Evolutionary conservation across 35 echinoderm and acorn worm genomes (phyloP).

Genomic region (Heliocidaris tuberculata): DNA sequence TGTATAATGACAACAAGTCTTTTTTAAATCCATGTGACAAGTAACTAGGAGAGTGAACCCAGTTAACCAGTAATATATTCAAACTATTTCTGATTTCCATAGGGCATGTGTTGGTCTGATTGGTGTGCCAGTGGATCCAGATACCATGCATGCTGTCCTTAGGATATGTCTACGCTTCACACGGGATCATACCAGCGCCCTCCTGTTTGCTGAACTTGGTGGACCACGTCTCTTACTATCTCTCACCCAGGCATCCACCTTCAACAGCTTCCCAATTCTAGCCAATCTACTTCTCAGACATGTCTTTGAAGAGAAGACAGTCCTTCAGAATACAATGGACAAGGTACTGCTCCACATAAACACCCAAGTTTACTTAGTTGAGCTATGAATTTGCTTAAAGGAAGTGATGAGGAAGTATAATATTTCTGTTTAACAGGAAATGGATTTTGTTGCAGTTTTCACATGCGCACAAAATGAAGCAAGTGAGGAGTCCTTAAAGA

Average conservation of each 20-base stretch:
- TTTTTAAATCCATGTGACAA: no score
- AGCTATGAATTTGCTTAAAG: no score
- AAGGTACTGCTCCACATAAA: constrained; percentile 61
- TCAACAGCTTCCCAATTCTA: constrained; percentile 81
- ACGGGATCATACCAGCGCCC: constrained; percentile 79
- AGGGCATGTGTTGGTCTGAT: constrained; percentile 94
- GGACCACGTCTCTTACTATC: constrained; percentile 82
- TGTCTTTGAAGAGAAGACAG: constrained; percentile 82
- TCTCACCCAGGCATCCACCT: constrained; percentile 74
- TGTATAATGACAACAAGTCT: no score
- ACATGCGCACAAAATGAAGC: no score
- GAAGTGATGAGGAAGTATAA: no score
- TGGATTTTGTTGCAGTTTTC: no score
- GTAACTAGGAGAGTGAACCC: no score
- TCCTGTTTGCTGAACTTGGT: constrained; percentile 90
- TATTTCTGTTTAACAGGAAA: neutral
- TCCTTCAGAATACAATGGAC: constrained; percentile 88
- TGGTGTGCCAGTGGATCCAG: constrained; percentile 93
- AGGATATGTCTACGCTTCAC: constrained; percentile 90
- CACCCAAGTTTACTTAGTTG: neutral
- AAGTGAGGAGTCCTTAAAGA: no score
- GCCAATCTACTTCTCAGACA: constrained; percentile 91
- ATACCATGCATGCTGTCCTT: constrained; percentile 91
- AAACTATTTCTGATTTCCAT: neutral
- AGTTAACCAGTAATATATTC: no score